Evolutionary conservation across 30 jellyfish, hydroid and myxozoan species (phyloP).

Genomic region (Turritopsis dohrnii): DNA sequence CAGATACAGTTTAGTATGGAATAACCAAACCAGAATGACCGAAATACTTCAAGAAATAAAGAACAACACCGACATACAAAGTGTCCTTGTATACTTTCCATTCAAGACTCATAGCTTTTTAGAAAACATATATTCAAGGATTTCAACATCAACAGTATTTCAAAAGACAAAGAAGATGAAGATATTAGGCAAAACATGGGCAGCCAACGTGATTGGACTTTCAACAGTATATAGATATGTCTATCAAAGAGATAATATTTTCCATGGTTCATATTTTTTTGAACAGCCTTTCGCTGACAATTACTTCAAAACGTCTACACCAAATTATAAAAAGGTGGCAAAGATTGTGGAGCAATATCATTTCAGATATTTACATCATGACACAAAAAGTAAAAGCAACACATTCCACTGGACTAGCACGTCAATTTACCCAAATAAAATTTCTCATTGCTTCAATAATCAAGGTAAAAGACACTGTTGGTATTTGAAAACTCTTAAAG

Average conservation of each 20-base stretch:
- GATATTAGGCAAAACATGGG: background rate
- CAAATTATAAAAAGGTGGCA: background rate
- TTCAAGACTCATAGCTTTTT: background rate
- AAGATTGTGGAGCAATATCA: background rate
- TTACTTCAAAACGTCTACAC: background rate
- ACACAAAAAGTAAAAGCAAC: background rate
- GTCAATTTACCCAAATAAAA: background rate
- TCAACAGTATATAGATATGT: background rate
- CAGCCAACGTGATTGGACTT: background rate
- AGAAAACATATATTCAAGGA: background rate
- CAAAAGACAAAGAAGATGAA: background rate
- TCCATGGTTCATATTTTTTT: background rate
- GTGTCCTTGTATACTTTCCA: background rate
- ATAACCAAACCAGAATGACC: background rate
- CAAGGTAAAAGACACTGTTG: background rate
- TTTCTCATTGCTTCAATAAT: background rate
- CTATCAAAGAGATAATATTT: background rate
- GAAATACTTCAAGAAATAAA: background rate
- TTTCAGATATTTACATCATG: background rate
- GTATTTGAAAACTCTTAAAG: background rate
- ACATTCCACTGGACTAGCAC: background rate
- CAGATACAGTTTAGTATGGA: background rate
- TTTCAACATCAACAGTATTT: background rate
- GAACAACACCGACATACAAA: background rate
- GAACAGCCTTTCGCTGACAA: background rate